These are phyloP conservation scores for Lapara coniferarum DNA, from an alignment of 2,888 invertebrate genomes.

Conservation along the genomic window DNA sequence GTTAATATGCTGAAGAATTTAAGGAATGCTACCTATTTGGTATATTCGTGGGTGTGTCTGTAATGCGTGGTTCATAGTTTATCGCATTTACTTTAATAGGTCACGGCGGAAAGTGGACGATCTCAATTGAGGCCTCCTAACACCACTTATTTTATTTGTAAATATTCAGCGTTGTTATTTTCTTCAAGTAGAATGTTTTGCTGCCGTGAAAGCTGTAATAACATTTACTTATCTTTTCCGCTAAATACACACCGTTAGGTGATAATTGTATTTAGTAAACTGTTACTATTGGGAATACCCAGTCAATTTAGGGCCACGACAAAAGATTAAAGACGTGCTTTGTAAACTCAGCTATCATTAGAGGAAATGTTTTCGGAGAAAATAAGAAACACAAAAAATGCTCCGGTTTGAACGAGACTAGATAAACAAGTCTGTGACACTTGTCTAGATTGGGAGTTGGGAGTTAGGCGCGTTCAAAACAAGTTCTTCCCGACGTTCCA, in stretches of 20 bases:
- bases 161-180: background rate
- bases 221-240: too few species aligned
- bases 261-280: too few species aligned
- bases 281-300: too few species aligned
- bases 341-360: too few species aligned
- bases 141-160: background rate
- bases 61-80: constrained; percentile 10
- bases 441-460: constrained; percentile 10
- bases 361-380: background rate
- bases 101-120: constrained; percentile 29
- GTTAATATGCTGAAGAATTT: constrained; percentile 2
- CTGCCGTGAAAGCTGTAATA: too few species aligned
- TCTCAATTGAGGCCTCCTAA: constrained; percentile 9
- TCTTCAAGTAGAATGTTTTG: background rate
- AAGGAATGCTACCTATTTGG: background rate
- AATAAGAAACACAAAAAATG: background rate
- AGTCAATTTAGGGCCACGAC: too few species aligned
- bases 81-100: constrained; percentile 14
- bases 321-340: too few species aligned
- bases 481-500: constrained; percentile 36
- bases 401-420: background rate
- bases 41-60: background rate
- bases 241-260: too few species aligned
- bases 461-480: constrained; percentile 34
- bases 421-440: constrained; percentile 16